Conservation (phyloP, 2,888 invertebrate species). For the Dolichomitus sp. region DNA sequence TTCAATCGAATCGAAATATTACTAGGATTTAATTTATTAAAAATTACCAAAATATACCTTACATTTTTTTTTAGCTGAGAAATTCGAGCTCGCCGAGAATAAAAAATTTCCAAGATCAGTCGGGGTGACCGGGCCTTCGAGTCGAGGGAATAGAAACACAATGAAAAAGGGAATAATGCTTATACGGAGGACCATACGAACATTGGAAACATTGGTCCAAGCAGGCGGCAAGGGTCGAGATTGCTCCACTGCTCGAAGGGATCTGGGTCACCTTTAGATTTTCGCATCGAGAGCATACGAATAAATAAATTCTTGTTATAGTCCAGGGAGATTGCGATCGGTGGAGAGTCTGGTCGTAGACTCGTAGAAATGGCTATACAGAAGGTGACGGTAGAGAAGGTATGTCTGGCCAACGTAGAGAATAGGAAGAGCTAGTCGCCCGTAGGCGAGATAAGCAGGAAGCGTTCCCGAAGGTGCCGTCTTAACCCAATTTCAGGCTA, state of each 20-base stretch:
- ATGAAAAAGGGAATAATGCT: not conserved
- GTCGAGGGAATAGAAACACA: not conserved
- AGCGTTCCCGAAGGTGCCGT: constrained; percentile 81
- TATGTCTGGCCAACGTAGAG: constrained; percentile 50
- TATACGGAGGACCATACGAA: not conserved
- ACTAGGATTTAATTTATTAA: too few species aligned
- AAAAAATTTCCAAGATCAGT: not conserved
- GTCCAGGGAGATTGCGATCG: constrained; percentile 39
- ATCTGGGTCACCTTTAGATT: constrained; percentile 9
- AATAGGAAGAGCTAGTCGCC: constrained; percentile 35
- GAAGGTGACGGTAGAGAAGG: constrained; percentile 9
- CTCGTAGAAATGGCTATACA: constrained; percentile 9
- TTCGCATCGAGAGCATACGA: constrained; percentile 7
- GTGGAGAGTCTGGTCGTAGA: constrained; percentile 2
- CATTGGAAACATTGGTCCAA: not conserved
- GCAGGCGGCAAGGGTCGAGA: constrained; percentile 7
- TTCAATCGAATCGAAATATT: too few species aligned
- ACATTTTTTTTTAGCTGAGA: not conserved
- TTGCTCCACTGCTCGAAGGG: constrained; percentile 1
- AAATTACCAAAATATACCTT: too few species aligned
- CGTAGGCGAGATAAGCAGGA: constrained; percentile 78
- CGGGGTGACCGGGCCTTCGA: constrained; percentile 1
- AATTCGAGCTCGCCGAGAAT: not conserved
- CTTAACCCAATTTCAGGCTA: constrained; percentile 81
- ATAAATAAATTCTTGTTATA: constrained; percentile 53